phyloP scores from a whole-genome alignment of 1,140 invertebrate genomes.

The Pachypsylla venusta region DNA sequence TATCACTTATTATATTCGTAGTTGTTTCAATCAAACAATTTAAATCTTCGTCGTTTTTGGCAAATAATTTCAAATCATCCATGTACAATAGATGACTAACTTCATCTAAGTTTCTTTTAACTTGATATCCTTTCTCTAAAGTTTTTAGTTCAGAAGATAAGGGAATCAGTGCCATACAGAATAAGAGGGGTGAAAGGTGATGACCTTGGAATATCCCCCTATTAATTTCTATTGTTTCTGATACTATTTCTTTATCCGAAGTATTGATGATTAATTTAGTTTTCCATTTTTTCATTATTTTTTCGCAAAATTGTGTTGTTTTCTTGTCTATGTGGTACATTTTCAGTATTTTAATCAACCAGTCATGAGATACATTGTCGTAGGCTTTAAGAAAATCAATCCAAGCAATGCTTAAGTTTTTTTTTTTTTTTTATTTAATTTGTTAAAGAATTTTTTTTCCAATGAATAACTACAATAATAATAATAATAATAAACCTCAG shows the following conservation, averaged over 20 bases:
- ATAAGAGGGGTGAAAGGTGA: slow-evolving; percentile 14
- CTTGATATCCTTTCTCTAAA: background rate
- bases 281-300: slow-evolving; percentile 3
- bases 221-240: background rate
- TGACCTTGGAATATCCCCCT: slow-evolving; percentile 19
- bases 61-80: slow-evolving; percentile 8
- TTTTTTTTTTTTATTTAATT: background rate
- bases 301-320: background rate
- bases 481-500: too few relatives aligned
- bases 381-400: slow-evolving; percentile 6
- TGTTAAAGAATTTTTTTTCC: background rate
- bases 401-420: background rate
- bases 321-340: slow-evolving; percentile 16
- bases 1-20: background rate
- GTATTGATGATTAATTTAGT: background rate
- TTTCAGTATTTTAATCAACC: slow-evolving; percentile 19
- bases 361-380: slow-evolving; percentile 12
- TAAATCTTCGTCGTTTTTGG: background rate
- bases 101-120: background rate
- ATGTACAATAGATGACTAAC: slow-evolving; percentile 12
- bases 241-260: background rate
- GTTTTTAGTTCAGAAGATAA: background rate
- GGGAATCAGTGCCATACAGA: slow-evolving; percentile 14
- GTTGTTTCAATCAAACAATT: background rate
- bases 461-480: too few relatives aligned